Base-by-base conservation (phyloP, 2,113 vertebrate genomes). In the Enhydra lutris region DNA sequence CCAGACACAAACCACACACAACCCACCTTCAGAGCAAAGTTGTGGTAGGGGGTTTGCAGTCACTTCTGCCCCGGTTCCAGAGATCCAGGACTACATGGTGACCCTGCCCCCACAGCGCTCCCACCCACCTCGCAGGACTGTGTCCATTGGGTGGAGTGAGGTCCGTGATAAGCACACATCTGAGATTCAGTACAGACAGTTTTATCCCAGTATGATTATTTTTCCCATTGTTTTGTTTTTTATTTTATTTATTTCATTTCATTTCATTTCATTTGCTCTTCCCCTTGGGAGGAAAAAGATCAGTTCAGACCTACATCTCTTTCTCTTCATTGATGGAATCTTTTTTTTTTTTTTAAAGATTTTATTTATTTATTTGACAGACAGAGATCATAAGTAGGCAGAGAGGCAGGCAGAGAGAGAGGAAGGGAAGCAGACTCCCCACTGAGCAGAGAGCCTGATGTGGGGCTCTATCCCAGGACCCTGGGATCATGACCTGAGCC, bases 101-200 rank as follows among this genome's bases (percentile, higher is more conserved):
- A n/a, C 4, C 5, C 21, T 2, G 13, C 1, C 10, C 10, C n/a
- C 2, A 11, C 3, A 0, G 7, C 4, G 12, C 14, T 71, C 24
- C 10, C 3, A 11, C 26, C 14, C 78, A 59, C 55, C 65, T 65
- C 3, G 13, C 15, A 55, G 13, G 50, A 18, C 36, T 7, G 31
- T 20, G 36, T 47, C 31, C 85, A 14, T 36, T 15, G 10, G 34
- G 45, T 3, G 4, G 21, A 55, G 34, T 8, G 21, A 61, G 39
- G 6, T 73, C 31, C 7, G 2, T 29, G 23, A 6, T 14, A 47
- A 76, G 31, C 39, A 26, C 65, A 45, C 8, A 31, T 39, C 89
- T 52, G 52, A 45, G n/a, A 47, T 52, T 63, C 36, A 34, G 39
- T 10, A 8, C 8, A 39, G 39, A 14, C 8, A 39, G 39, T 34